Evolutionary conservation across 1,140 invertebrate species (phyloP).

Genomic region (Oedothorax gibbosus): DNA sequence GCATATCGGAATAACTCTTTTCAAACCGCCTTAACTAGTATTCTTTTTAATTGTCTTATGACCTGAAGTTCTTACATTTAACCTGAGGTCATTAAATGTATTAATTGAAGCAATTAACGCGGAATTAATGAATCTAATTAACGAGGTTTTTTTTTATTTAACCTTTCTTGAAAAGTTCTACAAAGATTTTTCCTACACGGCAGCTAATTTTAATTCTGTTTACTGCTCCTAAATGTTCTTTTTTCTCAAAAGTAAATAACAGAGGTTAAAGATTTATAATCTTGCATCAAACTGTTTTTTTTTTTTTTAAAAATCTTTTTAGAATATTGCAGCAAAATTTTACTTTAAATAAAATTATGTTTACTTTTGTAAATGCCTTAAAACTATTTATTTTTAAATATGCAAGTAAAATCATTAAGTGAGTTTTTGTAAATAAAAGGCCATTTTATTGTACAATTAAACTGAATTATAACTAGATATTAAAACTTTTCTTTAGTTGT

Average conservation of each 20-base stretch:
- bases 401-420: not conserved
- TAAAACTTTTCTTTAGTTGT: no score
- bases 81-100: not conserved
- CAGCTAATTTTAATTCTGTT: not conserved
- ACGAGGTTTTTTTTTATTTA: not conserved
- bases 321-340: not conserved
- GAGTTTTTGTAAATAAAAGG: no score
- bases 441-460: no score
- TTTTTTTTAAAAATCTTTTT: not conserved
- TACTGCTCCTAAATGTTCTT: no score
- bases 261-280: not conserved
- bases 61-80: not conserved
- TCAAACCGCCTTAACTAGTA: not conserved
- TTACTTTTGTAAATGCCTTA: not conserved
- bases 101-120: constrained; percentile 12
- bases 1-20: not conserved
- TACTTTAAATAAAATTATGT: not conserved
- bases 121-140: constrained; percentile 11
- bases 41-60: not conserved
- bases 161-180: not conserved
- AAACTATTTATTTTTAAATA: not conserved
- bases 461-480: no score
- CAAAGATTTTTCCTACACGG: no score
- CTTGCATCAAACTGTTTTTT: not conserved
- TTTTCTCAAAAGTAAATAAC: not conserved